These are phyloP conservation scores for Ernsta delagoae DNA, from an alignment of 2,888 invertebrate species.

Conservation along the genomic window DNA sequence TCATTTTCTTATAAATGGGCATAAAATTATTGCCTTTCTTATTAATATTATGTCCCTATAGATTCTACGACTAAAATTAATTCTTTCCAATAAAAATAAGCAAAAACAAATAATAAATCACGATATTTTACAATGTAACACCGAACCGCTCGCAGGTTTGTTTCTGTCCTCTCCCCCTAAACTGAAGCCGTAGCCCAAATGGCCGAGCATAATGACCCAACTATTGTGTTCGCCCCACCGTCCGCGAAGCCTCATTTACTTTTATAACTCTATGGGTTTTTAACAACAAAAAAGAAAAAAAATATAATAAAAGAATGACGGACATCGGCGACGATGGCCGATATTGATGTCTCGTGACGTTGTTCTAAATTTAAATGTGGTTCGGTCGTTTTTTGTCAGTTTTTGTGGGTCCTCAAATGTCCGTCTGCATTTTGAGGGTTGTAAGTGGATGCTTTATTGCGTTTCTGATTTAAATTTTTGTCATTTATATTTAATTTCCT, in stretches of 20 bases:
- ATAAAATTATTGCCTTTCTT: too few relatives aligned
- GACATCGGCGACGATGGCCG: conserved; percentile 62
- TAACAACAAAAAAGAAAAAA: conserved; percentile 65
- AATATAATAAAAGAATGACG: conserved; percentile 62
- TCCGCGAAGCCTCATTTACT: conserved; percentile 70
- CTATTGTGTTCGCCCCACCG: conserved; percentile 80
- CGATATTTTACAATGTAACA: conserved; percentile 59
- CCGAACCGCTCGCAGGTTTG: conserved; percentile 66
- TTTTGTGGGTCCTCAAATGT: conserved; percentile 39
- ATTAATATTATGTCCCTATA: too few relatives aligned
- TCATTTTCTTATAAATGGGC: too few relatives aligned
- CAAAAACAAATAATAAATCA: conserved; percentile 48
- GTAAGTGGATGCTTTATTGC: conserved; percentile 35
- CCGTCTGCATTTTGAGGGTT: conserved; percentile 46
- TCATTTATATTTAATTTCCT: too few relatives aligned
- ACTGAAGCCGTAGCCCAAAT: conserved; percentile 70
- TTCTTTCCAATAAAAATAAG: conserved; percentile 4
- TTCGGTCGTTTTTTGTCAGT: conserved; percentile 49
- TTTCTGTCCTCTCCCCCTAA: conserved; percentile 58
- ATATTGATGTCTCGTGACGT: conserved; percentile 68
- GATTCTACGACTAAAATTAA: too few relatives aligned
- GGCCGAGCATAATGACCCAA: conserved; percentile 81
- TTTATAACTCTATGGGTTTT: conserved; percentile 75
- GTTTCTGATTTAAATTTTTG: too few relatives aligned
- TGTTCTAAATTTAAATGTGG: conserved; percentile 60